Base-by-base conservation (phyloP, 2,113 vertebrate genomes). In the Silurus glanis region DNA sequence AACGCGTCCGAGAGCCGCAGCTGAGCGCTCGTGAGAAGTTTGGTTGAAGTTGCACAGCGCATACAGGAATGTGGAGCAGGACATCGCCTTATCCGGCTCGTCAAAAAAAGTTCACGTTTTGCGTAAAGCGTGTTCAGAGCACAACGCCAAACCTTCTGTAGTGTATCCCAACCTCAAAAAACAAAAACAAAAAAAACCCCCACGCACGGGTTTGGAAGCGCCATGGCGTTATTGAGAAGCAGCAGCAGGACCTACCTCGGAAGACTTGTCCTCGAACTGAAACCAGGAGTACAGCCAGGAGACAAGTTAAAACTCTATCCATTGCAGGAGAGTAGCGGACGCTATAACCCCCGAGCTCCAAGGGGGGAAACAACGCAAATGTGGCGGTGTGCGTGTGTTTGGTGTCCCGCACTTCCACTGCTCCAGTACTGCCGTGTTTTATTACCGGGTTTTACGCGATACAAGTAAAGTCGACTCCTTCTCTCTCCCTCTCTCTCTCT, bases 261-360 rank as follows among this genome's bases (percentile, higher is more conserved):
- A 89, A 91, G 80, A 90, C 87, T 89, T 89, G 90, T 85, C 90
- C 88, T 88, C 85, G 86, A 78, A 76, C 86, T 49, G 91, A 88
- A 82, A 91, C 45, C 90, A 86, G 47, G 89, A 89, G 83, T 79
- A 84, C 83, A 86, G 88, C 86, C 58, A 92, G 72, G 86, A 92
- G 89, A 87, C 86, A 88, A 90, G 89, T 89, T 91, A 90, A 58
- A 91, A 92, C 79, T 90, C 89, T 90, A 75, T 91, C 91, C 91
- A 92, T 92, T 49, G 87, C 89, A 66, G 80, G 89, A 89, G 89
- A 88, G 76, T 58, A 51, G 83, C 88, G 87, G 82, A 87, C 87
- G 89, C 83, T 83, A 37, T 37, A 72, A 84, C 49, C 86, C 88
- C 86, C 88, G 87, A 84, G 85, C 71, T 91, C 88, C 89, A 81